Evolutionary conservation across 2,888 invertebrate genomes (phyloP), one percentile per base, ranked within the genome.

Genomic region (Petrolisthes manimaculis): DNA sequence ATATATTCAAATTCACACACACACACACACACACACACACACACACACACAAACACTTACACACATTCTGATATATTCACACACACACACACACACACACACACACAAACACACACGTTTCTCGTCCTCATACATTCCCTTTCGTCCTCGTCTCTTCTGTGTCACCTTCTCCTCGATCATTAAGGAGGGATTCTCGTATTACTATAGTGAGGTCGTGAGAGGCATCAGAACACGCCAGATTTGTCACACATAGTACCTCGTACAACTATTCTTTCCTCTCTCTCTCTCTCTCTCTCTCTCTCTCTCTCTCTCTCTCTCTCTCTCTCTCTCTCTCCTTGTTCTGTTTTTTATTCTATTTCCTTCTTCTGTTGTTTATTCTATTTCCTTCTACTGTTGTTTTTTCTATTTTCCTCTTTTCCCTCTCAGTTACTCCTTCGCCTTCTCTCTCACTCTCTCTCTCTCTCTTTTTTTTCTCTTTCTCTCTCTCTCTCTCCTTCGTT

Each of bases 121-220:
- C 55, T 18, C 54, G 18, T 18, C 12, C 6, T 24, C 54, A 54
- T 37, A 53, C 79, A 79, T 18, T n/a, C 24, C 55, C 24, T 3
- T 37, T 56, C 24, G 21, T 21, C 56, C 79, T 79, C n/a, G 4
- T 51, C 69, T 8, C 61, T 75, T 18, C 77, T 51, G 56, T 12
- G 24, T 85, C 85, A 77, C 67, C 21, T 69, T 85, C 85, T 67
- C 71, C 69, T 75, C 79, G 14, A 51, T 79, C 56, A 53, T 85
- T 79, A 79, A 79, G 79, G 79, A 85, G 77, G 85, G 85, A 85
- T 79, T 85, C 85, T 85, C 85, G 77, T 69, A 85, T 85, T 85
- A 85, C 85, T 79, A 84, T 53, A 4, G 21, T 51, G 6, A 12
- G 79, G 71, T 24, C 85, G 85, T 85, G 85, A 85, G 79, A 79